A percentile compares a stretch with the other conserved stretches of the same genome.
phyloP scores from a whole-genome alignment of 2,113 vertebrate genomes.

The Larimichthys polyactis region DNA sequence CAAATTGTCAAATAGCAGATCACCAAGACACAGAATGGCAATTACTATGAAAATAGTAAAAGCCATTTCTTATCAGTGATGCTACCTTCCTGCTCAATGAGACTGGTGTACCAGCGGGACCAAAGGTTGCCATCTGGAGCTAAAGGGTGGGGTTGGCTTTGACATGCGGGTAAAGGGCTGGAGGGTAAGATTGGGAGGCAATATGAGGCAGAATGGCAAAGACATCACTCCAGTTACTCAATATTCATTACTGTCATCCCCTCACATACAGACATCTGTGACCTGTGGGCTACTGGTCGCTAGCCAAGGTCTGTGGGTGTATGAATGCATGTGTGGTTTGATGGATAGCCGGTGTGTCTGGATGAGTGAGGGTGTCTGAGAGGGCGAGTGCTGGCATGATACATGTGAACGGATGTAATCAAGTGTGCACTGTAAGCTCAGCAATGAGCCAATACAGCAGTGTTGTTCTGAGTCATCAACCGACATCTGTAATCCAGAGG shows the following conservation, averaged over 20 bases:
- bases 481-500: conserved; percentile 20
- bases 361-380: conserved; percentile 14
- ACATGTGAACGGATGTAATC: conserved; percentile 4
- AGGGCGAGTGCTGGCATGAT: not conserved
- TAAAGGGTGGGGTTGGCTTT: conserved; percentile 22
- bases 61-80: conserved; percentile 24
- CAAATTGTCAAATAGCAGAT: conserved; percentile 2
- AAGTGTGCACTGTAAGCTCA: conserved; percentile 14
- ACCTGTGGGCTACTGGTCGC: conserved; percentile 63
- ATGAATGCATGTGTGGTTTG: conserved; percentile 33
- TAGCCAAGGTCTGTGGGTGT: conserved; percentile 49
- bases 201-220: conserved; percentile 51
- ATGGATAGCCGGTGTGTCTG: conserved; percentile 28
- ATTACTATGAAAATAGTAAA: conserved; percentile 18
- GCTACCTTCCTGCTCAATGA: conserved; percentile 21
- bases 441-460: conserved; percentile 16
- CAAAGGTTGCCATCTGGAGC: conserved; percentile 64
- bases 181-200: conserved; percentile 24
- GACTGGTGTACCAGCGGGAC: conserved; percentile 11
- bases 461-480: not conserved
- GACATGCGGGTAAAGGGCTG: conserved; percentile 26
- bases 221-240: conserved; percentile 58
- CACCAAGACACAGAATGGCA: not conserved
- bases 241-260: conserved; percentile 72
- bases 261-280: conserved; percentile 71